Base-by-base conservation (phyloP, 2,113 vertebrate species). In the Polyodon spathula region DNA sequence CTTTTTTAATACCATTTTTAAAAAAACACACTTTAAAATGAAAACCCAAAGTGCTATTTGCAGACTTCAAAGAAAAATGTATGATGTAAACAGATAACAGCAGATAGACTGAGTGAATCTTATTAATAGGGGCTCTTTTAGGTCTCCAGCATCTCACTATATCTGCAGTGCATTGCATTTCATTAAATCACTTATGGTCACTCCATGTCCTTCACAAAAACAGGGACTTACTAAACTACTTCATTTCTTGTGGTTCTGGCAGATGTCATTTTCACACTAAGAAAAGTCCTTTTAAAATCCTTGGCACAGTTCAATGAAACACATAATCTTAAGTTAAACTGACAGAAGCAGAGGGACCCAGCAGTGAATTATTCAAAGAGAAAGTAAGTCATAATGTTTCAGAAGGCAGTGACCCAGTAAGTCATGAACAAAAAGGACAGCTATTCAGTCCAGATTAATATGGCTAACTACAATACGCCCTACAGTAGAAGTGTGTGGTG, bases 251-350 rank as follows among this genome's bases (percentile, higher is more conserved):
- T 37, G 16, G 11, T 8, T 54, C 12, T 27, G 10, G 15, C 57
- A 56, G 17, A 52, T 14, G 12, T 44, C 53, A 56, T 8, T 53
- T 44, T 38, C 1, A 59, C 7, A 16, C 38, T 2, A 58, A 1
- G 46, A 56, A 38, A 57, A 58, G 38, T 43, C 37, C 15, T 59
- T 27, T 53, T 58, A 64, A 63, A 38, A 46, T 56, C 27, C 42
- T 63, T 39, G 27, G 61, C 54, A 48, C 61, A 63, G 4, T 52
- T 66, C 14, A 48, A n/a, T 0, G 4, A 53, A 63, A 63, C 39
- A 8, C 5, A 42, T 1, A 16, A 1, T 38, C 8, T 17, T 43
- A 55, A 46, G 4, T 0, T 6, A 15, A 48, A 56, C 1, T 15
- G 2, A 40, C 27, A 59, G 6, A 42, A 17, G 42, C 38, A 64